Conservation (phyloP, 35 echinoderm and acorn worm genomes). For the Chiridota heheva region DNA sequence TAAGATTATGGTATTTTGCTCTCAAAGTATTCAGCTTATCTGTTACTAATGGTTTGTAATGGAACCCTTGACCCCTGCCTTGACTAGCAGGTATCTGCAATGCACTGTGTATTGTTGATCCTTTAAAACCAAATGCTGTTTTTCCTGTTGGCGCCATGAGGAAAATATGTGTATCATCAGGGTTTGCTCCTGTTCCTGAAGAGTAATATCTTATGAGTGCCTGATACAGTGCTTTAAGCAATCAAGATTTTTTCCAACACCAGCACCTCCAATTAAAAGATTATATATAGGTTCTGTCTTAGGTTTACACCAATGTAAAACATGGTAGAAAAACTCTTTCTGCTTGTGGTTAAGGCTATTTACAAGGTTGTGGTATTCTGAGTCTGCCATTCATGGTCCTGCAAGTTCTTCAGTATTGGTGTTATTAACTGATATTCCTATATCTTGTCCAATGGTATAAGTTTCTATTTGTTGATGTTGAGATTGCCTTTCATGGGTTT, state of each 20-base stretch:
- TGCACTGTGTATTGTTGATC: slow-evolving; percentile 34
- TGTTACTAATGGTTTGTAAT: slow-evolving; percentile 16
- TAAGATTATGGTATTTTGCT: slow-evolving; percentile 33
- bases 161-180: slow-evolving; percentile 16
- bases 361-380: neutral
- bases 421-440: slow-evolving; percentile 45
- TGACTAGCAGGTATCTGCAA: slow-evolving; percentile 25
- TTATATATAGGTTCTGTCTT: neutral
- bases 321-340: slow-evolving; percentile 35
- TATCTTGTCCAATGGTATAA: slow-evolving; percentile 42
- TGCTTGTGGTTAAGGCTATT: slow-evolving; percentile 34
- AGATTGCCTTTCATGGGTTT: neutral
- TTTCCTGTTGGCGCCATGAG: slow-evolving; percentile 47
- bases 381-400: slow-evolving; percentile 17
- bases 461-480: neutral
- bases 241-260: slow-evolving; percentile 40
- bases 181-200: neutral
- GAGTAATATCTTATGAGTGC: neutral
- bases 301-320: slow-evolving; percentile 35
- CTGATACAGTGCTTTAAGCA: slow-evolving; percentile 8
- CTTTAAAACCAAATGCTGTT: slow-evolving; percentile 10
- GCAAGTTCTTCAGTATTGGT: slow-evolving; percentile 21
- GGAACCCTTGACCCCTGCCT: slow-evolving; percentile 24
- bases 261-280: slow-evolving; percentile 39
- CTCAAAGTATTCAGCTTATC: slow-evolving; percentile 31